Percentiles rank a stretch among this genome's conserved stretches.
phyloP scores from a whole-genome alignment of 2,888 invertebrate species.

The Caenorhabditis sp. region DNA sequence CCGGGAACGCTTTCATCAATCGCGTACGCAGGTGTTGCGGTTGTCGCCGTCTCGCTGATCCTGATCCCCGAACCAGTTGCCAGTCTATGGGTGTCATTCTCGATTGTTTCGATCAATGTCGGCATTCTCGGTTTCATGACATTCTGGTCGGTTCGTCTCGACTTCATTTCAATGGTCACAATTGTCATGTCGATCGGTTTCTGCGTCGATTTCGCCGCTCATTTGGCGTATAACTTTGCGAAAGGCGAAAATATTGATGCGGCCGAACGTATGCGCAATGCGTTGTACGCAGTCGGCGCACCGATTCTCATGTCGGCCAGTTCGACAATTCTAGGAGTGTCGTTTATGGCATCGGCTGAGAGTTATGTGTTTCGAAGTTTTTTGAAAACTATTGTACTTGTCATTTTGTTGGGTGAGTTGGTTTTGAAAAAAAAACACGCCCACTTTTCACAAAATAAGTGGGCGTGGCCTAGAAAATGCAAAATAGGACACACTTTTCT shows the following conservation, averaged over 20 bases:
- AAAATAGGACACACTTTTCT: too few relatives aligned
- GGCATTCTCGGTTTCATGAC: constrained; percentile 96
- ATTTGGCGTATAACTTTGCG: constrained; percentile 81
- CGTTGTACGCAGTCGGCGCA: constrained; percentile 85
- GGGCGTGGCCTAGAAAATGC: neutral
- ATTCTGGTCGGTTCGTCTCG: constrained; percentile 87
- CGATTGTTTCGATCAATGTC: constrained; percentile 89
- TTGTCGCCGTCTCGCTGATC: constrained; percentile 89
- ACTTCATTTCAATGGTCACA: constrained; percentile 89
- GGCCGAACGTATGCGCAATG: constrained; percentile 82
- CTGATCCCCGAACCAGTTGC: constrained; percentile 91
- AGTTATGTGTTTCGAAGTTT: constrained; percentile 78
- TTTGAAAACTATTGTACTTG: constrained; percentile 85
- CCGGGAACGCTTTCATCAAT: constrained; percentile 76
- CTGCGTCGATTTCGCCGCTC: constrained; percentile 93
- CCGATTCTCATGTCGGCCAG: constrained; percentile 90
- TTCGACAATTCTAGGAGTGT: constrained; percentile 87
- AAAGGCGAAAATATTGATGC: constrained; percentile 60
- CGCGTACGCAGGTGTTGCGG: constrained; percentile 80
- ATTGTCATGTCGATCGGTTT: constrained; percentile 94
- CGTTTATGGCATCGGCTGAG: constrained; percentile 85
- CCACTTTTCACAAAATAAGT: neutral
- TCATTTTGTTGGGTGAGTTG: constrained; percentile 81
- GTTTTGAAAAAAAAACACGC: neutral
- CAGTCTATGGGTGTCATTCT: constrained; percentile 89